A percentile compares a stretch with the other conserved stretches of the same genome.
Conservation (phyloP, 1,140 invertebrate genomes). For the Drosophila ogumai region DNA sequence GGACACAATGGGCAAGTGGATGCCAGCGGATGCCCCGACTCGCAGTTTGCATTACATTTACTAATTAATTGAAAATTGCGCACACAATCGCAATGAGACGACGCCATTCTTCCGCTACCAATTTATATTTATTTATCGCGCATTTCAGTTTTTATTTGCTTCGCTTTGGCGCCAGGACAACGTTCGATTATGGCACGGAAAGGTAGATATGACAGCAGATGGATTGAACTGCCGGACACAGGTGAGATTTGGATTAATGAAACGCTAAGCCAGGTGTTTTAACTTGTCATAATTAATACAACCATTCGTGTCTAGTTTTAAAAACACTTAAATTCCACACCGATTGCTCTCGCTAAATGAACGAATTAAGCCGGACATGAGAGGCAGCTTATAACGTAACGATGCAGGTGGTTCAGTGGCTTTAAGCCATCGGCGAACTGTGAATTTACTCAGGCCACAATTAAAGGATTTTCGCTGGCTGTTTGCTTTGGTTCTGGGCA, state of each 20-base stretch:
- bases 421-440: slow-evolving; percentile 31
- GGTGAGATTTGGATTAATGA: slow-evolving; percentile 23
- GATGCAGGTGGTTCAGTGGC: slow-evolving; percentile 9
- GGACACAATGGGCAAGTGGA: slow-evolving; percentile 18
- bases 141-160: slow-evolving; percentile 37
- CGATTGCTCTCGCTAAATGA: neutral
- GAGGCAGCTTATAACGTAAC: neutral
- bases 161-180: slow-evolving; percentile 27
- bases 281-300: slow-evolving; percentile 1
- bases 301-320: neutral
- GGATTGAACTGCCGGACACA: slow-evolving; percentile 10
- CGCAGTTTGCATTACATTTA: slow-evolving; percentile 72
- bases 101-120: slow-evolving; percentile 69
- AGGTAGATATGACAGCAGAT: slow-evolving; percentile 22
- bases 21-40: slow-evolving; percentile 7
- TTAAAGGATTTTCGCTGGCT: slow-evolving; percentile 31
- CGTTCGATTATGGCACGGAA: slow-evolving; percentile 6
- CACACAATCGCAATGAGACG: slow-evolving; percentile 66
- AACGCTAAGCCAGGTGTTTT: slow-evolving; percentile 1
- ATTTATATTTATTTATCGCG: slow-evolving; percentile 78
- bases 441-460: slow-evolving; percentile 38
- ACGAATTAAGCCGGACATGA: slow-evolving; percentile 1
- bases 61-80: slow-evolving; percentile 80
- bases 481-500: slow-evolving; percentile 14
- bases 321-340: neutral